A percentile compares a stretch with the other conserved stretches of the same genome.
These are phyloP conservation scores for Procambarus virginalis DNA, from an alignment of 1,140 invertebrate genomes.

Conservation along the genomic window DNA sequence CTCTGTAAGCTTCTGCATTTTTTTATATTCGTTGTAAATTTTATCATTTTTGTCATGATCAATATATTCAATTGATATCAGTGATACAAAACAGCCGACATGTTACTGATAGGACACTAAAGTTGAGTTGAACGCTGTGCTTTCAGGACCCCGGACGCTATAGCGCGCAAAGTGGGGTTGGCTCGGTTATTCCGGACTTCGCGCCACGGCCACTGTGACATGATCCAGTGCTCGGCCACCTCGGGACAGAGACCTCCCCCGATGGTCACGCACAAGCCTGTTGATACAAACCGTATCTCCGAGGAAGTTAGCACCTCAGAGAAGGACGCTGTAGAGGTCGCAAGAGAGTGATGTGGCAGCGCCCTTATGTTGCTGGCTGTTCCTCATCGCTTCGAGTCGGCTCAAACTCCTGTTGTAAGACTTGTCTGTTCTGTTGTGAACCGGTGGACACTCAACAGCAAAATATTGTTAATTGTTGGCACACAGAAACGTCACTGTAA, in stretches of 20 bases:
- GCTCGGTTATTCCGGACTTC: constrained; percentile 51
- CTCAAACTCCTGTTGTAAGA: neutral
- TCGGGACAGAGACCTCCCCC: neutral
- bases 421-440: neutral
- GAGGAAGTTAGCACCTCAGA: neutral
- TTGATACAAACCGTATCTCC: constrained; percentile 6
- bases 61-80: too few relatives aligned
- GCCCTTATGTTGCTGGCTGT: neutral
- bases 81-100: neutral
- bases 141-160: constrained; percentile 56
- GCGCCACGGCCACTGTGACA: constrained; percentile 24
- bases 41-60: too few relatives aligned
- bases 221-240: constrained; percentile 18
- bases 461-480: too few relatives aligned
- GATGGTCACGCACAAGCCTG: neutral
- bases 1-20: constrained; percentile 52
- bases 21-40: too few relatives aligned
- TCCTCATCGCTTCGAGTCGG: neutral
- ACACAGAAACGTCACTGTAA: too few relatives aligned
- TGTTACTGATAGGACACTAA: neutral
- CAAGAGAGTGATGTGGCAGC: neutral
- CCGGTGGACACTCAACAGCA: too few relatives aligned
- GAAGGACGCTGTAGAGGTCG: neutral
- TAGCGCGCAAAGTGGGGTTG: constrained; percentile 41
- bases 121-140: neutral